Conservation (phyloP, 2,888 invertebrate species). For the Nomada lathburiana region DNA sequence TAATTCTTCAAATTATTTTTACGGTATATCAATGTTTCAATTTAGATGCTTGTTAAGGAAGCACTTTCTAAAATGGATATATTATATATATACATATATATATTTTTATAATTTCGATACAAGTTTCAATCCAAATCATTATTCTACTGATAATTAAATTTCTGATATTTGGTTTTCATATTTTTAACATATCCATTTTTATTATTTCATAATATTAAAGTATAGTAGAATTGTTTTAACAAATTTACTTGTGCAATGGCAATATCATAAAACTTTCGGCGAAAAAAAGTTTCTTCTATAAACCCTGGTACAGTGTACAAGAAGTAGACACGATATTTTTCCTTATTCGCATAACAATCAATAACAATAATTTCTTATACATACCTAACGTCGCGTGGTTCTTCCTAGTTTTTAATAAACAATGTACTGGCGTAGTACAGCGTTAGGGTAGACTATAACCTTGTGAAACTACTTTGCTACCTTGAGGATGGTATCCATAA, state of each 20-base stretch:
- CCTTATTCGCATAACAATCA: conserved; percentile 48
- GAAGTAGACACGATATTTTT: conserved; percentile 2
- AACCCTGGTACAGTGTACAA: background rate
- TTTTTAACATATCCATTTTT: background rate
- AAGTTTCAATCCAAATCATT: no score
- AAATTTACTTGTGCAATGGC: background rate
- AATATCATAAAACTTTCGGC: background rate
- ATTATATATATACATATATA: no score
- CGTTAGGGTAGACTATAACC: background rate
- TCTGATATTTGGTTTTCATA: background rate
- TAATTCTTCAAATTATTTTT: no score
- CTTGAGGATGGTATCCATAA: background rate
- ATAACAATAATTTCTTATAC: conserved; percentile 27
- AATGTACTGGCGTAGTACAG: conserved; percentile 16
- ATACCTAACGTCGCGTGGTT: background rate
- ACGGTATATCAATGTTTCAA: no score
- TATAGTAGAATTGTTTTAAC: no score
- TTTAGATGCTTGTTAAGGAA: no score
- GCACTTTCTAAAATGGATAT: no score
- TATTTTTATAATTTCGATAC: no score
- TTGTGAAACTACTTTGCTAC: background rate
- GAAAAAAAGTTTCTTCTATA: background rate
- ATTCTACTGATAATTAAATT: background rate
- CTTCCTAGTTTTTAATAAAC: conserved; percentile 30
- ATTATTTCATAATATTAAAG: no score